A percentile compares a stretch with the other conserved stretches of the same genome.
phyloP scores from a whole-genome alignment of 2,113 vertebrate genomes.

The Hippocampus abdominalis region DNA sequence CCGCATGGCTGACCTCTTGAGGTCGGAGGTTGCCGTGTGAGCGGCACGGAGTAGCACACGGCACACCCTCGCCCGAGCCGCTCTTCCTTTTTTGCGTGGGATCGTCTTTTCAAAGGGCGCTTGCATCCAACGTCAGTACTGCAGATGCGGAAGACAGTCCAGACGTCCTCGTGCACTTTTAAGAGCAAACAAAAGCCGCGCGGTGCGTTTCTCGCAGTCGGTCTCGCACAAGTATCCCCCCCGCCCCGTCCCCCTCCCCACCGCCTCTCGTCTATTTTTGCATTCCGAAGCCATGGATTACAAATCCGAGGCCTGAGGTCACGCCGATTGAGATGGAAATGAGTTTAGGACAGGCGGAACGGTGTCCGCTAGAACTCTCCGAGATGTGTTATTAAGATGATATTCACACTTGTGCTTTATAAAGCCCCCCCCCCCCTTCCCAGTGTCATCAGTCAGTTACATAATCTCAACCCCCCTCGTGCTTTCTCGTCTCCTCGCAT shows the following conservation, averaged over 20 bases:
- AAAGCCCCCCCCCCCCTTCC: neutral
- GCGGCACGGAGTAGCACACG: neutral
- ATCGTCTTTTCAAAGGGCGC: neutral
- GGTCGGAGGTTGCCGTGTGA: slow-evolving; percentile 49
- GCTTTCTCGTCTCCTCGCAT: slow-evolving; percentile 14
- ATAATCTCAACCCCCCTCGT: slow-evolving; percentile 4
- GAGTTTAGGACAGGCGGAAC: slow-evolving; percentile 18
- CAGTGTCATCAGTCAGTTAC: slow-evolving; percentile 6
- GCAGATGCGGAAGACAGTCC: neutral
- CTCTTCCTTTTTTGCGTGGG: neutral
- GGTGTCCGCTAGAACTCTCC: slow-evolving; percentile 14
- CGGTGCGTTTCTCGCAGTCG: neutral
- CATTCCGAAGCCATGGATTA: slow-evolving; percentile 21
- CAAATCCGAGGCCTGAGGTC: slow-evolving; percentile 27
- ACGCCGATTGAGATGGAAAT: slow-evolving; percentile 34
- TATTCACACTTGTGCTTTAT: slow-evolving; percentile 24
- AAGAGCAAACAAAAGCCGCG: slow-evolving; percentile 15
- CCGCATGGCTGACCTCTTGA: slow-evolving; percentile 44
- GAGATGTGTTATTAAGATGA: slow-evolving; percentile 29
- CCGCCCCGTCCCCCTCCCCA: too few relatives aligned
- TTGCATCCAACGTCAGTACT: neutral
- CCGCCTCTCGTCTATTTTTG: slow-evolving; percentile 29
- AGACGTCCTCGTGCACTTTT: neutral
- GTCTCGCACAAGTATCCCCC: neutral
- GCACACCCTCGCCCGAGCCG: slow-evolving; percentile 31